Base-by-base conservation (phyloP, 1,140 invertebrate species). In the Drosophila varians region DNA sequence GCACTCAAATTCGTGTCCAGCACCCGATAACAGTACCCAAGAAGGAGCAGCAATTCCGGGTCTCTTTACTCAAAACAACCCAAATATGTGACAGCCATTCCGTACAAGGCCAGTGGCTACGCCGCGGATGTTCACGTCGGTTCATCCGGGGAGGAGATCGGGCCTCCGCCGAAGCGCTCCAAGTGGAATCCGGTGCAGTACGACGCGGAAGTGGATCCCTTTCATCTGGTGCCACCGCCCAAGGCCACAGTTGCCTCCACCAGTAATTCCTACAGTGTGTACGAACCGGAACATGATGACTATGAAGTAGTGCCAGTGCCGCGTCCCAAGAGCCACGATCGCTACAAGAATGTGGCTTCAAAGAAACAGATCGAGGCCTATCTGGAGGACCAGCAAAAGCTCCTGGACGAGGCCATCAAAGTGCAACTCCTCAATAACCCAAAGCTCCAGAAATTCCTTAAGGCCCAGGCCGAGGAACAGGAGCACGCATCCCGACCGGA, bases 351-450 rank as follows among this genome's bases (percentile, higher is more conserved):
- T 12, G 76, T 89, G 21, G 90, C 90, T 4, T 90, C 90, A 18
- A 86, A 90, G 28, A 90, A 91, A 43, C 90, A 91, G 48, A 90
- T 91, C 12, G 77, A 89, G 38, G 77, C 80, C 0, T 91, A 77
- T 42, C 28, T 90, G 1, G 90, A 90, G 49, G 90, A 91, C 51
- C 88, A 89, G 21, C 84, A 87, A 16, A 89, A 89, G 46, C 60
- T 90, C 5, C 69, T 90, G 1, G 90, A 90, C 26, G 86, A 91
- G 14, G 80, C 82, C 21, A 77, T 91, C 9, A 88, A 91, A 26
- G 42, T 82, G 16, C 83, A 91, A 51, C 46, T 91, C 31, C 43
- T 87, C 0, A 90, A 77, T 34, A 84, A 84, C 51, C 84, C 90
- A 11, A 90, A 91, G 52, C 70, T 90, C 14, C 66, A 90, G 23